Evolutionary conservation across 2,113 vertebrate genomes (phyloP), one percentile per base, ranked within the genome.

Genomic region (Choloepus hoffmanni): DNA sequence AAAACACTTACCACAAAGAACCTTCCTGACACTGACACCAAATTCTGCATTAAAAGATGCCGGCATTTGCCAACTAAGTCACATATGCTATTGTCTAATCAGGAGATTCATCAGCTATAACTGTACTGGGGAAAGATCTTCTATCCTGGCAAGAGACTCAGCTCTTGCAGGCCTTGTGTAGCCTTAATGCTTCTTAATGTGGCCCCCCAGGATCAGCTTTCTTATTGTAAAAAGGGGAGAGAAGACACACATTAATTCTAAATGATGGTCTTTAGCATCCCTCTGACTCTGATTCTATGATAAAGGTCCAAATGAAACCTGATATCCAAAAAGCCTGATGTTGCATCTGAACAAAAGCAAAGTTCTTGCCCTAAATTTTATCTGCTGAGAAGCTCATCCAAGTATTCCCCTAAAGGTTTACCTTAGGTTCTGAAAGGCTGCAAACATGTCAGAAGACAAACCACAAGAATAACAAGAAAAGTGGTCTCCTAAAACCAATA

Each of bases 271-370:
- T 90, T 74, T n/a, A 40, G 7, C 33, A 58, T 15, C 33, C 23
- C 7, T 83, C 40, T 40, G 28, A 85, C 76, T 89, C 43, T 68
- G 19, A 43, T n/a, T 67, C 72, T 43, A n/a, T 36, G 15, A 45
- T 19, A 88, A 92, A 85, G 48, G 43, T 36, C 30, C 73, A 88
- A 43, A 85, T 68, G 67, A 85, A 96, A 93, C 55, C 33, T 40
- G 33, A 95, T 40, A 60, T 14, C 12, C 50, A 86, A 89, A 89
- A 68, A 58, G 28, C 67, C 85, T 65, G 40, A 45, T 77, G 23
- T 19, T 90, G 24, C 74, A 60, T 65, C 21, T 68, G n/a, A 94
- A 26, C 55, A 94, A 92, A 90, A 45, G 14, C 16, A 50, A 50
- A 96, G 65, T 26, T 55, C 65, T 58, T 62, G 28, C 40, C 72